Evolutionary conservation across 2,113 vertebrate genomes (phyloP), one percentile per base, ranked within the genome.

Genomic region (Perca fluviatilis): DNA sequence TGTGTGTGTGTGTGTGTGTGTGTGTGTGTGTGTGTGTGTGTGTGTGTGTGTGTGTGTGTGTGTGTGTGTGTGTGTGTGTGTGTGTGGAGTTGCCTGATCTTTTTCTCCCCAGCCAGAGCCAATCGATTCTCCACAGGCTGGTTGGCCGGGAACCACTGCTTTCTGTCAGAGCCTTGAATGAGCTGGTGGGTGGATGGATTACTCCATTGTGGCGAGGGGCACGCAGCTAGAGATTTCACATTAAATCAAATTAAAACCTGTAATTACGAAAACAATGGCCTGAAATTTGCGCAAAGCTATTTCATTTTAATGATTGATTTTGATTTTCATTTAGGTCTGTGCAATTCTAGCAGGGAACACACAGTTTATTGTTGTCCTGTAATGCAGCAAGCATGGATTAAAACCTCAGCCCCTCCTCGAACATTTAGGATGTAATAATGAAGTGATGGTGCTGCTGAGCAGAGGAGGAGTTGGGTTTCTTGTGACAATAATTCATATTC

Each of bases 111-210:
- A 79, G 79, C 86, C 83, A 25, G 61, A 92, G 74, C 91, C 80
- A 80, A 94, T 89, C 74, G 85, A 94, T 92, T 93, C 71, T 89
- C 73, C 80, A 72, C 89, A 86, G 90, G 83, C 83, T 81, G 80
- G 74, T 66, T 83, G 85, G 88, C 79, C 46, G 77, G 74, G 87
- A 84, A 84, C 77, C 84, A 50, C 63, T 30, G 87, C 90, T 91
- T 88, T 84, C 89, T 88, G 89, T 88, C 91, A 85, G 70, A 86
- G 78, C 69, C 80, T 43, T 80, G 74, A 86, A 91, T 85, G 86
- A 92, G 91, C 90, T 82, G 79, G 90, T 84, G 88, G 91, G 88
- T 70, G 91, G 88, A 90, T 66, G 88, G 93, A 94, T 94, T 94
- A 91, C 53, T 87, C 66, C 77, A 82, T 89, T 92, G 90, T 86